phyloP scores from a whole-genome alignment of 2,888 invertebrate species.

The Nomada fabriciana region DNA sequence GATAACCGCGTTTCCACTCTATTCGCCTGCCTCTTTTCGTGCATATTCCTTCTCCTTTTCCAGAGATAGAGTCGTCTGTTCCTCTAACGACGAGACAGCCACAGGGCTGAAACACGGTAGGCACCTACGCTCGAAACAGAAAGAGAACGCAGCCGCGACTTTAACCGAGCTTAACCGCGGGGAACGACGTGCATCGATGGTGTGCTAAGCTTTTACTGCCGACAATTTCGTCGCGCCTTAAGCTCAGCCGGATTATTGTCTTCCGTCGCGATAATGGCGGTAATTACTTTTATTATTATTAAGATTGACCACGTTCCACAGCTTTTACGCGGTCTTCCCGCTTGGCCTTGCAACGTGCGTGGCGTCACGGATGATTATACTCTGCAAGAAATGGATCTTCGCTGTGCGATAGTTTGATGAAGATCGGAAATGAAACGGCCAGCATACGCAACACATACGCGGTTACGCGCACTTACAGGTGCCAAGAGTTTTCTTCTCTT shows the following conservation, averaged over 20 bases:
- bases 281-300: slow-evolving; percentile 39
- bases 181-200: slow-evolving; percentile 42
- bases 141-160: slow-evolving; percentile 12
- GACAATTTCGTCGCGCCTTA: slow-evolving; percentile 9
- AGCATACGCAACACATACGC: too few relatives aligned
- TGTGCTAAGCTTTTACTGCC: slow-evolving; percentile 51
- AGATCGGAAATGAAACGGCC: too few relatives aligned
- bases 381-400: too few relatives aligned
- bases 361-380: background rate
- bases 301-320: slow-evolving; percentile 5
- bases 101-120: slow-evolving; percentile 9
- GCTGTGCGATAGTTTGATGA: too few relatives aligned
- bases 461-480: too few relatives aligned
- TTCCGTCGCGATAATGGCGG: slow-evolving; percentile 16
- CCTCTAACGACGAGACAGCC: background rate
- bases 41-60: slow-evolving; percentile 26
- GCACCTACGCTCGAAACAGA: background rate
- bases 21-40: slow-evolving; percentile 38
- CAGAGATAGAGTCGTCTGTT: slow-evolving; percentile 1
- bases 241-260: slow-evolving; percentile 34
- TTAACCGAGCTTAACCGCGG: slow-evolving; percentile 25
- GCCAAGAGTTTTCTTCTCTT: background rate
- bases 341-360: background rate
- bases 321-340: background rate
- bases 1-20: slow-evolving; percentile 59